A percentile compares a stretch with the other conserved stretches of the same genome.
Evolutionary conservation across 2,113 vertebrate genomes (phyloP).

Genomic region (Aegotheles bennettii): DNA sequence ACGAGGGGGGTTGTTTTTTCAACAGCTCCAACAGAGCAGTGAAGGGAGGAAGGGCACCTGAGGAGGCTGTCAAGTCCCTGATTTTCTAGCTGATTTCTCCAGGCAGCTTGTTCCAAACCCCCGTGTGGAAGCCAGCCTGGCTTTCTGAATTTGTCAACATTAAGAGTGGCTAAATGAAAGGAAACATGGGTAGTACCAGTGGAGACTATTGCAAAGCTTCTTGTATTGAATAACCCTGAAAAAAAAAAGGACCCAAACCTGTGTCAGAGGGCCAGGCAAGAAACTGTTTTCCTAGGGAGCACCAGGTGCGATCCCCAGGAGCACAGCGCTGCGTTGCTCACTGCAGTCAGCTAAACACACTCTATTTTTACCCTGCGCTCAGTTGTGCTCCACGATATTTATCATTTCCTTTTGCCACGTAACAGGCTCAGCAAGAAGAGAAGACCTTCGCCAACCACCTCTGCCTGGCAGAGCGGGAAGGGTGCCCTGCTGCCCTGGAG

Average conservation of each 20-base stretch:
- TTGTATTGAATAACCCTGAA: not conserved
- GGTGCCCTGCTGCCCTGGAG: not conserved
- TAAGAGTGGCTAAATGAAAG: not conserved
- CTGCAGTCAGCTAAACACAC: not conserved
- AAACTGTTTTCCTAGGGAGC: not conserved
- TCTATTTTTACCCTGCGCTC: not conserved
- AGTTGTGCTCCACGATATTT: not conserved
- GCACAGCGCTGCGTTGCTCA: not conserved
- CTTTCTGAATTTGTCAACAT: not conserved
- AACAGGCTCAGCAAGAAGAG: not conserved
- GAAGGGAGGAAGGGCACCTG: fast-evolving
- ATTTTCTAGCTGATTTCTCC: not conserved
- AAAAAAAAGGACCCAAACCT: not conserved
- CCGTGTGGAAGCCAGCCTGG: not conserved
- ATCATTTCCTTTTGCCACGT: not conserved
- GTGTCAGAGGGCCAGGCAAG: not conserved
- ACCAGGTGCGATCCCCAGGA: not conserved
- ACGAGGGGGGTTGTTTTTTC: not conserved
- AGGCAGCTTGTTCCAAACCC: not conserved
- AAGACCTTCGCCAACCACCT: not conserved
- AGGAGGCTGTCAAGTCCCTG: not conserved
- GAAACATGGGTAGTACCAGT: not conserved
- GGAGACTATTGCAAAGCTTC: not conserved
- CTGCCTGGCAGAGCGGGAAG: fast-evolving
- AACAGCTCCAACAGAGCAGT: not conserved